Evolutionary conservation across 2,113 vertebrate species (phyloP).

Genomic region (Gasterosteus aculeatus): DNA sequence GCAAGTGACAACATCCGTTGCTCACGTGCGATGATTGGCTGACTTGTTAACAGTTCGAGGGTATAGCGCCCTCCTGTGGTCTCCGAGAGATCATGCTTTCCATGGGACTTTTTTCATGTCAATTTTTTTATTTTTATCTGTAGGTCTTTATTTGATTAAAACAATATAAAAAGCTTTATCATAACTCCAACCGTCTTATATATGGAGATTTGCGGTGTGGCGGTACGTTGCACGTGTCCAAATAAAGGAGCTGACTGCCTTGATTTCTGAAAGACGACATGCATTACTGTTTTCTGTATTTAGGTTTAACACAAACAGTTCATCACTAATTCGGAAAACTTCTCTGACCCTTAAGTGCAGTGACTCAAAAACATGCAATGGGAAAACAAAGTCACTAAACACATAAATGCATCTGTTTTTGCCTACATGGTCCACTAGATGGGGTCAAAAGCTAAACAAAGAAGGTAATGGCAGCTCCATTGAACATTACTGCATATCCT

Average conservation of each 20-base stretch:
- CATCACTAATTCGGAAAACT: neutral
- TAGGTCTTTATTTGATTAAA: too few relatives aligned
- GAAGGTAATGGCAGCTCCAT: rapidly evolving
- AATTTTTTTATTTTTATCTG: too few relatives aligned
- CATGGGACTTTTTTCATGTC: neutral
- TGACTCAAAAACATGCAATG: neutral
- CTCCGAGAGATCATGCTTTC: rapidly evolving
- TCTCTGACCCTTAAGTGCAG: neutral
- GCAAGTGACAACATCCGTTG: rapidly evolving
- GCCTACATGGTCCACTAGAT: constrained; percentile 61
- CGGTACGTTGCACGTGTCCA: neutral
- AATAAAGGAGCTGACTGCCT: neutral
- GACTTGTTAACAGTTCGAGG: rapidly evolving
- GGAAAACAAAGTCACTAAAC: neutral
- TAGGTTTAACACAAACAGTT: neutral
- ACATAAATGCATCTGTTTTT: neutral
- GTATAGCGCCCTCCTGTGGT: constrained; percentile 34
- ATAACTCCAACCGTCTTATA: too few relatives aligned
- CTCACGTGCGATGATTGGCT: constrained; percentile 41
- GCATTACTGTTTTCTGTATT: neutral
- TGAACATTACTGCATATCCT: too few relatives aligned
- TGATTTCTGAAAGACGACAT: neutral
- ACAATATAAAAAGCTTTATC: too few relatives aligned
- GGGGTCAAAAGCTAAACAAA: constrained; percentile 48
- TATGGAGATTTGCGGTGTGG: neutral